These are phyloP conservation scores for Phanerotoma sp. DNA, from an alignment of 2,888 invertebrate species.

Conservation along the genomic window DNA sequence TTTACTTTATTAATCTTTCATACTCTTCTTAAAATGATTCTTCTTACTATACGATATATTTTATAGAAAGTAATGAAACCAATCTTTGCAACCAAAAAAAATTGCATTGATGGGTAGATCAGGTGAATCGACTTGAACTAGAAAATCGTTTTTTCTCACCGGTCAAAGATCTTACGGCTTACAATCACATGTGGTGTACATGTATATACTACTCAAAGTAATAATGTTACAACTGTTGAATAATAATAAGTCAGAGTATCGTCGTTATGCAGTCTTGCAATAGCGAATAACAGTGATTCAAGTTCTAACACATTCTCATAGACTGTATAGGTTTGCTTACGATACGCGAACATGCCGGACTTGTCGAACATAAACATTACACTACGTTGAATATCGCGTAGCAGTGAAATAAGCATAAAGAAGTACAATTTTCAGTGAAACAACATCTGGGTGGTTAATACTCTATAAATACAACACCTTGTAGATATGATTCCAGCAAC, in stretches of 20 bases:
- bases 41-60: no score
- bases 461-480: neutral
- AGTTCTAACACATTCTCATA: constrained; percentile 2
- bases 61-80: no score
- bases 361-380: constrained; percentile 2
- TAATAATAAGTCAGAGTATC: no score
- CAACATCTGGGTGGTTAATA: constrained; percentile 11
- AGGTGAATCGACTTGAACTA: neutral
- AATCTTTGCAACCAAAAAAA: no score
- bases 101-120: no score
- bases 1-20: no score
- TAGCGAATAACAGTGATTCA: constrained; percentile 14
- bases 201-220: neutral
- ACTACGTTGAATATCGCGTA: neutral
- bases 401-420: neutral
- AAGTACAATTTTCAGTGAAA: constrained; percentile 5
- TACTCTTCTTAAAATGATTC: no score
- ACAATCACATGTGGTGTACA: neutral
- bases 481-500: constrained; percentile 1
- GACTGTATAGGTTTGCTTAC: constrained; percentile 3
- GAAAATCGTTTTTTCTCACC: neutral
- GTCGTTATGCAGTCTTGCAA: neutral
- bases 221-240: constrained; percentile 2
- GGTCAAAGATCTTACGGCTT: constrained; percentile 14
- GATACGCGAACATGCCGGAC: constrained; percentile 1